Conservation (phyloP, 2,888 invertebrate genomes). For the Rotaria socialis region DNA sequence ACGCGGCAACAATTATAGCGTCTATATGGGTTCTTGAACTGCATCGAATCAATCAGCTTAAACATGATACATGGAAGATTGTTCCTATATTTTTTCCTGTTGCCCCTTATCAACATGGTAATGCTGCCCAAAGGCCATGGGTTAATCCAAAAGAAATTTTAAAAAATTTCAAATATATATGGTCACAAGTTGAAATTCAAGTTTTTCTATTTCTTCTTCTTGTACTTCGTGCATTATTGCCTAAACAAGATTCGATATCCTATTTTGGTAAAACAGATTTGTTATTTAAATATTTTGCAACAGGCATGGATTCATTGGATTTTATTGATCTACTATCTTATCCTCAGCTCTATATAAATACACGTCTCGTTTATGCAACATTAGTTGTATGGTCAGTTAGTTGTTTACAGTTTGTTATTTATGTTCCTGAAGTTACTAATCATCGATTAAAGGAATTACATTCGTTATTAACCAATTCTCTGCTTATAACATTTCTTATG, state of each 20-base stretch:
- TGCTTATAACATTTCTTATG: conserved; percentile 37
- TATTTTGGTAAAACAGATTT: conserved; percentile 40
- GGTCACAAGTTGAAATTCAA: conserved; percentile 45
- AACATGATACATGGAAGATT: conserved; percentile 5
- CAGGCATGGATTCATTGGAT: conserved; percentile 42
- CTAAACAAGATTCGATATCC: conserved; percentile 36
- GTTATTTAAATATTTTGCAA: conserved; percentile 45
- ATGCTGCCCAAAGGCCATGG: not conserved
- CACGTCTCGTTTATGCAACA: conserved; percentile 41
- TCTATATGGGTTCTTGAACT: conserved; percentile 44
- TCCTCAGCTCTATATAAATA: not conserved
- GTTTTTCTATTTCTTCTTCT: conserved; percentile 43
- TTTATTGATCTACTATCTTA: conserved; percentile 41
- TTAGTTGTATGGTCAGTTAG: conserved; percentile 39
- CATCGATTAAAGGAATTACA: conserved; percentile 41
- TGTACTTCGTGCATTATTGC: conserved; percentile 41
- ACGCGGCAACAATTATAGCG: conserved; percentile 37
- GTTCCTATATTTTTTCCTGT: not conserved
- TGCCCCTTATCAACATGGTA: not conserved
- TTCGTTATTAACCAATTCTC: conserved; percentile 39
- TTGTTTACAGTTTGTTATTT: conserved; percentile 42
- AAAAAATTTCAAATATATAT: conserved; percentile 39
- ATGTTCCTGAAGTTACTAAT: conserved; percentile 37
- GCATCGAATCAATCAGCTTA: conserved; percentile 36
- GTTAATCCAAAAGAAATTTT: conserved; percentile 35